Evolutionary conservation across 2,113 vertebrate genomes (phyloP), one percentile per base, ranked within the genome.

Genomic region (Leiothrix lutea): DNA sequence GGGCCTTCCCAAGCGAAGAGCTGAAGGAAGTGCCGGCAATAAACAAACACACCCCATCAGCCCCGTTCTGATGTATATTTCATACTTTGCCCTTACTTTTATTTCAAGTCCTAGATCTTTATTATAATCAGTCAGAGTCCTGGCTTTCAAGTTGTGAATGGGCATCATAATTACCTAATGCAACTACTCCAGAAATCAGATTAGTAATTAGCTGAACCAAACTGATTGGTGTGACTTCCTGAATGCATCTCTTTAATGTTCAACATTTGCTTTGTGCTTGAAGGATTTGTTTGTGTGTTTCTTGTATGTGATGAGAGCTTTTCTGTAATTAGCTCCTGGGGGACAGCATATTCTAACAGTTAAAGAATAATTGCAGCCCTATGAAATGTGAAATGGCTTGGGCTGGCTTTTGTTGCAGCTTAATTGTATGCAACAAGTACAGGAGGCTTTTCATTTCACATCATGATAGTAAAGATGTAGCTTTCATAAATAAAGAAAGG

Each of bases 211-310:
- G 98, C 98, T 98, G 98, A 98, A 97, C 98, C 99, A 98, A 98
- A 98, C 98, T 99, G 99, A 99, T 99, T 98, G 99, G 98, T 99
- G 98, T 98, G 98, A 98, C 98, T 99, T 99, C 98, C 98, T 98
- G 97, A 97, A 97, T 97, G 98, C 98, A 94, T 98, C 98, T 98
- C 98, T 99, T 99, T 99, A 99, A 99, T 99, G 99, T 99, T 99
- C 98, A 99, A 98, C 99, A 99, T 98, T 99, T 98, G 98, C 98
- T 99, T 98, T 99, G 99, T 99, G 99, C 99, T 99, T 99, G 99
- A 99, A 99, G 98, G 99, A 99, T 99, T 99, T 99, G 99, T 99
- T 99, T 99, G 98, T 99, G 98, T 99, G 98, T 99, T 99, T 99
- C 98, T 98, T 97, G 98, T 95, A 98, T 99, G 98, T 98, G 99